Conservation (phyloP, 2,888 invertebrate genomes). For the Hyles lineata region DNA sequence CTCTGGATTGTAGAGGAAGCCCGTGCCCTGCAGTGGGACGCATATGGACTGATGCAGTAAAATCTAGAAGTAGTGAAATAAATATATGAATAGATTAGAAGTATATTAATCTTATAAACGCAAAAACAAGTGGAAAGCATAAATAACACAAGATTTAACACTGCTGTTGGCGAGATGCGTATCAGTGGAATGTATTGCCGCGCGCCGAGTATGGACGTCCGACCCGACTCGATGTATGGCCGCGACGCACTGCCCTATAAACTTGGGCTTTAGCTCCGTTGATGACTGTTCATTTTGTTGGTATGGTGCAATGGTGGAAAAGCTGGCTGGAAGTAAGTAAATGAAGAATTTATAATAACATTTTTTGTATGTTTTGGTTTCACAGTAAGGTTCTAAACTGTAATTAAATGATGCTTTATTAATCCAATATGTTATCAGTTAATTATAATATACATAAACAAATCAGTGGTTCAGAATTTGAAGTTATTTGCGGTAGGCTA, state of each 20-base stretch:
- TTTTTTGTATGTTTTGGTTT: too few relatives aligned
- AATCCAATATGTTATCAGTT: too few relatives aligned
- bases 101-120: neutral
- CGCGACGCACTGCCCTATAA: slow-evolving; percentile 34
- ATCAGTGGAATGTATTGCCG: slow-evolving; percentile 67
- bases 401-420: too few relatives aligned
- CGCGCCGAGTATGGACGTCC: slow-evolving; percentile 57
- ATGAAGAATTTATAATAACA: too few relatives aligned
- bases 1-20: too few relatives aligned
- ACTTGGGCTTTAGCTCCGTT: neutral
- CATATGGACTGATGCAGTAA: too few relatives aligned
- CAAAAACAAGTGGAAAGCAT: slow-evolving; percentile 41
- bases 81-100: neutral
- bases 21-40: too few relatives aligned
- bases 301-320: neutral
- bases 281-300: neutral
- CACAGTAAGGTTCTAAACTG: too few relatives aligned
- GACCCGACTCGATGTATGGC: slow-evolving; percentile 53
- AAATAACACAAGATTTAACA: slow-evolving; percentile 67
- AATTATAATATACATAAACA: too few relatives aligned
- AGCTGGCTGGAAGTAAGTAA: too few relatives aligned
- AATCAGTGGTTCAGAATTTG: too few relatives aligned
- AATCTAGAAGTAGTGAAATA: neutral
- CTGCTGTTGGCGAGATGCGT: slow-evolving; percentile 62
- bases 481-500: too few relatives aligned